Conservation (phyloP, 1,140 invertebrate species). For the Saccostrea glomerata region DNA sequence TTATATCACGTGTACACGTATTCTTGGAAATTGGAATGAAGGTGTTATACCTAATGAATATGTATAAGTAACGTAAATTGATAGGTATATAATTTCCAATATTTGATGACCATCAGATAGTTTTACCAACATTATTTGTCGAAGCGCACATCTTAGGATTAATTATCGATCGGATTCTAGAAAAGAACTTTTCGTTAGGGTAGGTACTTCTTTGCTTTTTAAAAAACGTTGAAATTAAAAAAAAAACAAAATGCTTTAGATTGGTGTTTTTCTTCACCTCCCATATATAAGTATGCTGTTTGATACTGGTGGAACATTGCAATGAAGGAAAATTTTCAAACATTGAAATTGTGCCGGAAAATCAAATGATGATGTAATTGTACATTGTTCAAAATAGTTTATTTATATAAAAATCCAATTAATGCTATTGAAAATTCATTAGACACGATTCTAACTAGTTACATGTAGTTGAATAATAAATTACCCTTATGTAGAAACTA, state of each 20-base stretch:
- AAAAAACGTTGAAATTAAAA: background rate
- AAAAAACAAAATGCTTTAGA: background rate
- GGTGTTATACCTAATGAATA: background rate
- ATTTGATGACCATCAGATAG: background rate
- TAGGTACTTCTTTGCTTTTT: background rate
- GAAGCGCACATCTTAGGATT: background rate
- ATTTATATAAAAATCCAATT: too few species aligned
- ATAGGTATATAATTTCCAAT: conserved; percentile 1
- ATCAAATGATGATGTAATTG: too few species aligned
- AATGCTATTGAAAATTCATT: too few species aligned
- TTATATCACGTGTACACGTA: background rate
- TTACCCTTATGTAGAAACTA: too few species aligned
- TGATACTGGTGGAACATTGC: too few species aligned
- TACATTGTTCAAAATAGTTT: too few species aligned
- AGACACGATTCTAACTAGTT: too few species aligned
- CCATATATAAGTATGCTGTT: too few species aligned
- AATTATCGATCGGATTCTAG: background rate
- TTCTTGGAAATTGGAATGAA: background rate
- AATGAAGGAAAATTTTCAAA: too few species aligned
- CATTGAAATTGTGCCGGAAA: too few species aligned
- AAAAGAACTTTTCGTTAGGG: background rate
- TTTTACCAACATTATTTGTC: background rate
- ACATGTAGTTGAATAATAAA: too few species aligned
- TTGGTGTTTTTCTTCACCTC: background rate
- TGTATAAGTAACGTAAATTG: background rate